Conservation (phyloP, 2,888 invertebrate genomes). For the Chelonus formosanus region DNA sequence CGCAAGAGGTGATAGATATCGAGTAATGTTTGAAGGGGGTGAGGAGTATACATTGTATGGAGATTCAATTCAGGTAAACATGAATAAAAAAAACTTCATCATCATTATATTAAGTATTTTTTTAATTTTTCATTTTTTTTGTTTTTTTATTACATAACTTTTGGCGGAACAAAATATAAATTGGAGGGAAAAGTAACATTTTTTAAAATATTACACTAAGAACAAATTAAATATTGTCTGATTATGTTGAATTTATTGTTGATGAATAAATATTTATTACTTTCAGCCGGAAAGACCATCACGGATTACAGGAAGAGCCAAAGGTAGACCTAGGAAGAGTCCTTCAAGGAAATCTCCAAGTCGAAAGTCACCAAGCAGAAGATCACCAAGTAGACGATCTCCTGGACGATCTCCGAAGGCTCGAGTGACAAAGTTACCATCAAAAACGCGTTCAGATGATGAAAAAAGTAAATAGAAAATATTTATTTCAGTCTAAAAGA, state of each 20-base stretch:
- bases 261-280: constrained; percentile 16
- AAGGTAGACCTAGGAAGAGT: constrained; percentile 46
- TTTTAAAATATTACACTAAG: neutral
- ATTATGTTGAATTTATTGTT: neutral
- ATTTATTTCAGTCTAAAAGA: no score
- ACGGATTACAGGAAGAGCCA: constrained; percentile 47
- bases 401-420: constrained; percentile 35
- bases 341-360: constrained; percentile 50
- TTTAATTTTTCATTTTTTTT: constrained; percentile 2
- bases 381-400: constrained; percentile 49
- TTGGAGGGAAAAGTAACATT: no score
- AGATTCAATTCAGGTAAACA: constrained; percentile 51
- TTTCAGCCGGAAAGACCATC: constrained; percentile 50
- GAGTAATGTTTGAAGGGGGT: constrained; percentile 53
- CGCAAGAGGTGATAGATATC: constrained; percentile 49
- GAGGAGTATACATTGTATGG: constrained; percentile 48
- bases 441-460: constrained; percentile 49
- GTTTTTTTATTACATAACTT: neutral
- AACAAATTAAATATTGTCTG: neutral
- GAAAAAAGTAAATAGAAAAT: constrained; percentile 41
- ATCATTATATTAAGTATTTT: neutral
- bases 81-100: no score
- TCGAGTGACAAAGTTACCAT: constrained; percentile 15
- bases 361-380: constrained; percentile 46
- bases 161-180: no score